phyloP scores from a whole-genome alignment of 2,113 vertebrate genomes.

The Loxodonta africana region DNA sequence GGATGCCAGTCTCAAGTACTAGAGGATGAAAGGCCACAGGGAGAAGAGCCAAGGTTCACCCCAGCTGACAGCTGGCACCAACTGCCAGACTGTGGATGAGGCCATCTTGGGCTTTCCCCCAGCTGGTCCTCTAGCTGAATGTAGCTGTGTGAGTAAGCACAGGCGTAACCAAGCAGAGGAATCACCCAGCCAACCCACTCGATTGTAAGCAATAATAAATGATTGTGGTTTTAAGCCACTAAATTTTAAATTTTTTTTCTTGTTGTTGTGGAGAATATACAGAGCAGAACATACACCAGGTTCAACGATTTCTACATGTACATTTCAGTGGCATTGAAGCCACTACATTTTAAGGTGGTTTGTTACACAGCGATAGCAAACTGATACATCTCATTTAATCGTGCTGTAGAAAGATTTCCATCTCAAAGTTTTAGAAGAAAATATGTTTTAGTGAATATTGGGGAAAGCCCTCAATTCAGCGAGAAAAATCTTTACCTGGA shows the following conservation, averaged over 20 bases:
- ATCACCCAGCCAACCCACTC: not conserved
- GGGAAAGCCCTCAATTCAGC: not conserved
- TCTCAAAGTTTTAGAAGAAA: slow-evolving; percentile 13
- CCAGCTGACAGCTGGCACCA: not conserved
- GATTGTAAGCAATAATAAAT: not conserved
- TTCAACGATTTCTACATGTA: not conserved
- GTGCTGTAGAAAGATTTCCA: slow-evolving; percentile 3
- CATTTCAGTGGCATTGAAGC: not conserved
- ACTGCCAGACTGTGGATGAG: not conserved
- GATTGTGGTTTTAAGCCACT: not conserved
- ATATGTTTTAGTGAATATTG: not conserved
- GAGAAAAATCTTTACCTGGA: not conserved
- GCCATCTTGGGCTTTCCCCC: not conserved
- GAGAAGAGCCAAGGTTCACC: not conserved
- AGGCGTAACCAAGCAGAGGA: not conserved
- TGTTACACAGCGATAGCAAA: slow-evolving; percentile 47
- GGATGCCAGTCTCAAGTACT: not conserved
- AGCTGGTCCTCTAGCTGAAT: not conserved
- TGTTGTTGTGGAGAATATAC: not conserved
- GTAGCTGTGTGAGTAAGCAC: not conserved
- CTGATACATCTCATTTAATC: not conserved
- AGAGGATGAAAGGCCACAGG: not conserved
- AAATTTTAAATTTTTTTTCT: not conserved
- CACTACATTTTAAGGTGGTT: not conserved
- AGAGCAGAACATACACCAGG: not conserved